phyloP scores from a whole-genome alignment of 2,797 vertebrate genomes.

The Cebuella pygmaea region DNA sequence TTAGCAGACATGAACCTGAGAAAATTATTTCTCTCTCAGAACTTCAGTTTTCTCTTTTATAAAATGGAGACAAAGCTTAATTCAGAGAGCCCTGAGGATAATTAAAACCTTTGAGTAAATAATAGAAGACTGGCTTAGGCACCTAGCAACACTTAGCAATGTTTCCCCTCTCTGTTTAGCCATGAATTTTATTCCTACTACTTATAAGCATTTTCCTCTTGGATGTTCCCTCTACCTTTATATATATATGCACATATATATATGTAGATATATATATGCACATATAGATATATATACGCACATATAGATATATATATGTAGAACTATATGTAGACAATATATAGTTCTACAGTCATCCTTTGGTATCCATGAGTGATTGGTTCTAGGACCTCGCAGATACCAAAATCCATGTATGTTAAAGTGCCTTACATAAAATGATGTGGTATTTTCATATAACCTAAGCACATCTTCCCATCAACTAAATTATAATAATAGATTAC shows the following conservation, averaged over 20 bases:
- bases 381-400: background rate
- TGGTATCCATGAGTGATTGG: no score
- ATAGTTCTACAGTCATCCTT: background rate
- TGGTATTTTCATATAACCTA: background rate
- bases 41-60: background rate
- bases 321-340: background rate
- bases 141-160: background rate
- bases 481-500: background rate
- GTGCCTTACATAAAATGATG: background rate
- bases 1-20: background rate
- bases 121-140: background rate
- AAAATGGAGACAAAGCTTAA: background rate
- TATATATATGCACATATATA: no score
- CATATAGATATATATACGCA: no score
- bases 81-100: background rate
- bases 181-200: background rate
- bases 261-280: no score
- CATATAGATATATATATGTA: no score
- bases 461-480: background rate
- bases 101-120: background rate
- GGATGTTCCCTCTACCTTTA: background rate
- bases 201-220: background rate
- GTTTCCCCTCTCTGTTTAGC: background rate
- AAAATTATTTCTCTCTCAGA: background rate
- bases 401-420: background rate